Evolutionary conservation across 1,140 invertebrate genomes (phyloP).

Genomic region (Cheumatopsyche charites): DNA sequence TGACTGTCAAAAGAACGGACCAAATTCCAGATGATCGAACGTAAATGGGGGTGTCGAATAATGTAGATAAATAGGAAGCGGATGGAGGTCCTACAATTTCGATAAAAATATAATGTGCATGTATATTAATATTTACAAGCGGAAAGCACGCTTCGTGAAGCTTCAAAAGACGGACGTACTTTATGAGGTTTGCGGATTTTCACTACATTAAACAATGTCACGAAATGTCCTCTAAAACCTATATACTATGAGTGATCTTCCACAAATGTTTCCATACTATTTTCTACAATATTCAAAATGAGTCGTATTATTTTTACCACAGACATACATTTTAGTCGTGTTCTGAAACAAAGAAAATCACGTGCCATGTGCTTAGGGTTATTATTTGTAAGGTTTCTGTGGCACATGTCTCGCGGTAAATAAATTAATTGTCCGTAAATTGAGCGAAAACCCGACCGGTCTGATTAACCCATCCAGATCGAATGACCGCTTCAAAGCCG

Average conservation of each 20-base stretch:
- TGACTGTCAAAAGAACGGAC: background rate
- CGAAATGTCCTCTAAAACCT: constrained; percentile 14
- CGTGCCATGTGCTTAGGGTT: constrained; percentile 16
- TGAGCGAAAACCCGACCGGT: constrained; percentile 21
- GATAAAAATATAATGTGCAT: constrained; percentile 33
- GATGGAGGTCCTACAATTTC: constrained; percentile 46
- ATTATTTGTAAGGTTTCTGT: constrained; percentile 32
- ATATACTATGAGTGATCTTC: background rate
- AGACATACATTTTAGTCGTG: background rate
- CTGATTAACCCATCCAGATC: constrained; percentile 32
- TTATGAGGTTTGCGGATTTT: constrained; percentile 40
- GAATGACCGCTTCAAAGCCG: constrained; percentile 17
- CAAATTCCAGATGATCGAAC: constrained; percentile 11
- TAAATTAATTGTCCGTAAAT: constrained; percentile 41
- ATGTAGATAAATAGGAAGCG: constrained; percentile 36
- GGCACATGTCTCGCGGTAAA: constrained; percentile 37
- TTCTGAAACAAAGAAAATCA: constrained; percentile 4
- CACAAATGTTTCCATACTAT: background rate
- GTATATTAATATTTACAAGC: constrained; percentile 40
- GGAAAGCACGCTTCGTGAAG: constrained; percentile 36
- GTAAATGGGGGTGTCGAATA: background rate
- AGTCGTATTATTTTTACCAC: background rate
- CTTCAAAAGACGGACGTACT: constrained; percentile 18
- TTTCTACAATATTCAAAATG: constrained; percentile 6
- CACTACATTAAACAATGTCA: constrained; percentile 40